These are phyloP conservation scores for Pterophyllum scalare DNA, from an alignment of 2,113 vertebrate genomes.

Conservation along the genomic window DNA sequence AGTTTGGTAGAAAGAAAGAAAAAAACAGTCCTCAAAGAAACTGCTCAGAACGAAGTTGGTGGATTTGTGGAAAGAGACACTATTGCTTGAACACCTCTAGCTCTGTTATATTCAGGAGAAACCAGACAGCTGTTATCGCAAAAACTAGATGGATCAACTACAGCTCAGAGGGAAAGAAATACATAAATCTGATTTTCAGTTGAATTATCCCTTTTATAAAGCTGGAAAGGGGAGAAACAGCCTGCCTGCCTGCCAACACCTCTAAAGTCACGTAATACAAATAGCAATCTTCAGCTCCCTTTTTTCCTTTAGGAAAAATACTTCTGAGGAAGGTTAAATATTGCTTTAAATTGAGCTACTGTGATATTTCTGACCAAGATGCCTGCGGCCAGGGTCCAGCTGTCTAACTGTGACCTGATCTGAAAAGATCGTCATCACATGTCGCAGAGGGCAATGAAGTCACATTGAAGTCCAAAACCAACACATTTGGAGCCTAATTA, in stretches of 20 bases:
- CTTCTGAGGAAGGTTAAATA: not conserved
- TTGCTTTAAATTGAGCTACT: not conserved
- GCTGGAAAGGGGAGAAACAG: not conserved
- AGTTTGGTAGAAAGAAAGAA: not conserved
- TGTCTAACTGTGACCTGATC: conserved; percentile 2
- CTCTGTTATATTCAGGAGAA: not conserved
- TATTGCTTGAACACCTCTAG: not conserved
- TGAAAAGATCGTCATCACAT: conserved; percentile 3
- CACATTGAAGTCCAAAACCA: not conserved
- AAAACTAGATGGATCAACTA: not conserved
- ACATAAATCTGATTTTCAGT: not conserved
- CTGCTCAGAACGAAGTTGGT: not conserved
- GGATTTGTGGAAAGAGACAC: not conserved
- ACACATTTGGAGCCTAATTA: not conserved
- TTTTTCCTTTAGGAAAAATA: not conserved
- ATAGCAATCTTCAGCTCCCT: too few relatives aligned
- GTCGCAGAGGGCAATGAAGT: not conserved
- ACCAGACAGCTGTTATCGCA: not conserved
- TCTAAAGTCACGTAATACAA: not conserved
- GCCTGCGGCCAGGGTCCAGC: conserved; percentile 11
- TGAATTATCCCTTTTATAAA: not conserved
- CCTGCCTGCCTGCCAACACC: not conserved
- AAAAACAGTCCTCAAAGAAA: not conserved
- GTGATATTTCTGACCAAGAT: not conserved
- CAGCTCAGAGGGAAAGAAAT: not conserved